Evolutionary conservation across 2,113 vertebrate species (phyloP).

Genomic region (Sebastes fasciatus): DNA sequence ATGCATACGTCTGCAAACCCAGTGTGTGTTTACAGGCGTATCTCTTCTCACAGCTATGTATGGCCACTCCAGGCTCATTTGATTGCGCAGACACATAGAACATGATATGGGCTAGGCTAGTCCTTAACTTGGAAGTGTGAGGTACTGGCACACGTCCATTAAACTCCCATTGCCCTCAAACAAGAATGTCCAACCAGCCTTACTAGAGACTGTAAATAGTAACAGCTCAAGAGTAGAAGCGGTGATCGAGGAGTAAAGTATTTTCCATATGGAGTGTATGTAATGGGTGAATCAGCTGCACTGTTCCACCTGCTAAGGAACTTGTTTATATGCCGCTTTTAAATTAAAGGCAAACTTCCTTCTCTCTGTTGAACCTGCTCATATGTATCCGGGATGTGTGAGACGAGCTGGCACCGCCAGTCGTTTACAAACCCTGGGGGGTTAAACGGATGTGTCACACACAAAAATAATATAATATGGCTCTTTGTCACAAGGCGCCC

Average conservation of each 20-base stretch:
- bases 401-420: slow-evolving; percentile 3
- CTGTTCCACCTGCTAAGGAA: not conserved
- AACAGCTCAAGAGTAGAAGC: slow-evolving; percentile 13
- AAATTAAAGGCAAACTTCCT: slow-evolving; percentile 34
- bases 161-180: slow-evolving; percentile 38
- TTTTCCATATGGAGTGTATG: not conserved
- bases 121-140: slow-evolving; percentile 45
- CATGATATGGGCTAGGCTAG: slow-evolving; percentile 15
- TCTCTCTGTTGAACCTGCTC: slow-evolving; percentile 13
- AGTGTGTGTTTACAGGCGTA: slow-evolving; percentile 16
- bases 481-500: not conserved
- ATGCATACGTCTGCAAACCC: not conserved
- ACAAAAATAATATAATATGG: not conserved
- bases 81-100: slow-evolving; percentile 4
- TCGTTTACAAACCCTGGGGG: slow-evolving; percentile 20
- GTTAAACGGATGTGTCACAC: not conserved
- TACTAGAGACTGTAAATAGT: slow-evolving; percentile 44
- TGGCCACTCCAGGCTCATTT: slow-evolving; percentile 6
- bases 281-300: not conserved
- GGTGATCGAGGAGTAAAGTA: slow-evolving; percentile 1
- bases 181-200: slow-evolving; percentile 41
- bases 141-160: slow-evolving; percentile 29
- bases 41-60: slow-evolving; percentile 17
- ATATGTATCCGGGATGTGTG: not conserved
- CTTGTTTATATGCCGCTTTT: not conserved